Percentiles rank a stretch among this genome's conserved stretches.
Conservation (phyloP, 2,888 invertebrate genomes). For the Leptura quadrifasciata region DNA sequence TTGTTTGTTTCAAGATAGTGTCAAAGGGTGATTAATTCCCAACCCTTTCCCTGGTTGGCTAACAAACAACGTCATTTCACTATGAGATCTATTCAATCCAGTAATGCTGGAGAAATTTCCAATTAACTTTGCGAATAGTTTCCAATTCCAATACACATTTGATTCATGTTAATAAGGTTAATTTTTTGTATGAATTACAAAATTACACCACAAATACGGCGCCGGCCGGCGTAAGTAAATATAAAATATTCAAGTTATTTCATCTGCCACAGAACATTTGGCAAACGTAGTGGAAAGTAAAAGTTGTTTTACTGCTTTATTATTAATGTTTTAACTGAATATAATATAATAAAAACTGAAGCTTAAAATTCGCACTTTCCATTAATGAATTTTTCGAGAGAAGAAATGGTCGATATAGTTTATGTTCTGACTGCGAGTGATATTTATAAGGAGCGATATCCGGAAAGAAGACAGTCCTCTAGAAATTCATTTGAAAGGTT, state of each 20-base stretch:
- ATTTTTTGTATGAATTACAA: not conserved
- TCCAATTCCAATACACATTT: conserved; percentile 25
- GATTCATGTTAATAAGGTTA: conserved; percentile 9
- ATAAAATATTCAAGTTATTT: not conserved
- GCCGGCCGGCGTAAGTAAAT: not conserved
- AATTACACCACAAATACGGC: not conserved
- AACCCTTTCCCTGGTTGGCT: conserved; percentile 29
- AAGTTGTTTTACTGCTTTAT: no score
- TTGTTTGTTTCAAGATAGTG: conserved; percentile 42
- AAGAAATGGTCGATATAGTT: no score
- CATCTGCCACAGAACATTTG: no score
- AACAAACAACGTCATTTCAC: conserved; percentile 39
- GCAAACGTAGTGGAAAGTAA: no score
- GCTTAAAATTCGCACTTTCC: no score
- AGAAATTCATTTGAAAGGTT: no score
- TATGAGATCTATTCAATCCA: conserved; percentile 30
- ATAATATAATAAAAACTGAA: no score
- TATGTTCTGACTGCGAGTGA: no score
- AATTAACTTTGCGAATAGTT: conserved; percentile 34
- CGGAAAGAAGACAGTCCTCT: no score
- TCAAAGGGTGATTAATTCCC: conserved; percentile 40
- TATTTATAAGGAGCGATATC: no score
- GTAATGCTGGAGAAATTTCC: conserved; percentile 27
- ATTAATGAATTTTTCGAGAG: no score
- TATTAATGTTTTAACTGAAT: no score